Evolutionary conservation across 2,797 vertebrate species (phyloP), one percentile per base, ranked within the genome.

Genomic region (Dryobates pubescens): DNA sequence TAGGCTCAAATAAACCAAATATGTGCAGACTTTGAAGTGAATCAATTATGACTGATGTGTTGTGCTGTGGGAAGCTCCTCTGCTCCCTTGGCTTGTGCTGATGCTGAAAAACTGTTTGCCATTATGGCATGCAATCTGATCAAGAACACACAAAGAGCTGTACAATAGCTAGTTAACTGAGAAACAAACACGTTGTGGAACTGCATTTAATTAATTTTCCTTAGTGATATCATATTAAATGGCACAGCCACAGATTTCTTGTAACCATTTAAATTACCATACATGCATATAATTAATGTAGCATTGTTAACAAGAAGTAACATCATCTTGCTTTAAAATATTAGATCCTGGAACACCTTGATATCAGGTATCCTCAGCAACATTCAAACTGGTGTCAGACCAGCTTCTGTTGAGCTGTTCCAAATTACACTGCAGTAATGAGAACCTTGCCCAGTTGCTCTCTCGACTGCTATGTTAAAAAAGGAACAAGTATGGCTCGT

Each of bases 261-360:
- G n/a, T 27, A 79, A 47, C 2, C 3, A 29, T 64, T 86, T 57
- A 23, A 71, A 75, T 29, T 63, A n/a, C 14, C 57, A 67, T 41
- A 7, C 17, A 6, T 9, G 5, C 41, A 72, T 0, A 0, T 13
- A 78, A 76, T n/a, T 58, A 77, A 65, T 5, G 19, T 5, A 53
- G 6, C 7, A 22, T 32, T 32, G 43, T 47, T 67, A 22, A 27
- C 26, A 38, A 0, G 7, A 82, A 75, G 36, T 58, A 77, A 58
- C 7, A 23, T 6, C 45, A 5, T 9, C 20, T 38, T 38, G 61
- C 26, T 63, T 73, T 63, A 56, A 63, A 67, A 11, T 30, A 70
- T 26, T 43, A 68, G 13, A 16, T 62, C 13, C 30, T 27, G 6
- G 41, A 62, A 43, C 8, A 70, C 29, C 11, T 32, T 71, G 22